These are phyloP conservation scores for Acanthurus leucopareius DNA, from an alignment of 2,797 vertebrate genomes.

Conservation along the genomic window DNA sequence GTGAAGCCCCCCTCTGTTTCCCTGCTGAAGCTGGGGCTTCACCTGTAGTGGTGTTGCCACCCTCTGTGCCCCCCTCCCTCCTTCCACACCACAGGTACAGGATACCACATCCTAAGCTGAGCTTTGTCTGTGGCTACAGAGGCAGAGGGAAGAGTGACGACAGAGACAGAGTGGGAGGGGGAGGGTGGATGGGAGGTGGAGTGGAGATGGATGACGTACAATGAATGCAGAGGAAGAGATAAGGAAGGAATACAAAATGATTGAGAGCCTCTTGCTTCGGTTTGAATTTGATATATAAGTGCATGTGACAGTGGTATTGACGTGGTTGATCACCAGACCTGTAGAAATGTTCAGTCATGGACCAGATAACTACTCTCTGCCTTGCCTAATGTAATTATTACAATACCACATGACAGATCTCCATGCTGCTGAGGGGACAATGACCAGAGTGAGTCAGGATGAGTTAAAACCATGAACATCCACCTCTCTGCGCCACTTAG, in stretches of 20 bases:
- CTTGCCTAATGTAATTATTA: conserved; percentile 61
- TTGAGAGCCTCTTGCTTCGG: too few species aligned
- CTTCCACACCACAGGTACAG: conserved; percentile 71
- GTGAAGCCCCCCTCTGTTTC: conserved; percentile 56
- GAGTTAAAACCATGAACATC: conserved; percentile 66
- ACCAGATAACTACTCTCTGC: conserved; percentile 38
- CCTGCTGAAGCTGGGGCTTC: conserved; percentile 66
- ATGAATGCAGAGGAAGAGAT: conserved; percentile 14
- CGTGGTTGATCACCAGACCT: conserved; percentile 54
- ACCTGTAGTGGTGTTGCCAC: conserved; percentile 58
- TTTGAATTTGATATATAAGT: conserved; percentile 25
- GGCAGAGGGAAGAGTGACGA: conserved; percentile 23
- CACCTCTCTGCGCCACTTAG: conserved; percentile 73
- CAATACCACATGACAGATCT: conserved; percentile 46
- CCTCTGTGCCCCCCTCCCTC: conserved; percentile 51
- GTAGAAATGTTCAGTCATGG: conserved; percentile 54
- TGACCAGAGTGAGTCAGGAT: conserved; percentile 69
- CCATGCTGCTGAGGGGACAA: conserved; percentile 36
- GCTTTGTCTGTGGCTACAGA: conserved; percentile 47
- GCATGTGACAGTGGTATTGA: conserved; percentile 50
- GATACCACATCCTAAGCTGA: conserved; percentile 64
- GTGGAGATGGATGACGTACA: conserved; percentile 15
- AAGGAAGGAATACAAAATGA: neutral
- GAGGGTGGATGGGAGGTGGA: neutral
- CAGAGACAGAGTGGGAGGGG: conserved; percentile 9